These are phyloP conservation scores for Drosophila ironensis DNA, from an alignment of 1,140 invertebrate genomes.

Conservation along the genomic window DNA sequence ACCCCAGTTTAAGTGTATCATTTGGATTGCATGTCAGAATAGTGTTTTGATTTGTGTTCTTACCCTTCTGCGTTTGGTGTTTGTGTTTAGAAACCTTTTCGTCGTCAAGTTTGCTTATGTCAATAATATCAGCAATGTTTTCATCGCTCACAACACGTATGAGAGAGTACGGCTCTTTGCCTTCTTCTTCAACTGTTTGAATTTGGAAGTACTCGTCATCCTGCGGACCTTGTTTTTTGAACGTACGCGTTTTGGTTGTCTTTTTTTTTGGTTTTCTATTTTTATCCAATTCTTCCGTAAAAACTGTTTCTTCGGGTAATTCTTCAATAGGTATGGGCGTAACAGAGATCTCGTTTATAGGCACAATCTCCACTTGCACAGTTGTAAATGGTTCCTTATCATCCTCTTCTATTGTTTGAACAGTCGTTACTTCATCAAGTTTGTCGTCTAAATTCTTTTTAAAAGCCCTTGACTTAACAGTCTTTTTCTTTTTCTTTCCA, in stretches of 20 bases:
- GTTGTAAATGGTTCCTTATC: conserved; percentile 63
- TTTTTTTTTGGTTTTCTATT: conserved; percentile 79
- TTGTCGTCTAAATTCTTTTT: conserved; percentile 63
- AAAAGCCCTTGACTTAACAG: conserved; percentile 64
- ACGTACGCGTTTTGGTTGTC: conserved; percentile 74
- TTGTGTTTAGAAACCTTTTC: conserved; percentile 75
- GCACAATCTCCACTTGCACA: conserved; percentile 58
- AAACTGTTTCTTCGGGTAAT: conserved; percentile 81
- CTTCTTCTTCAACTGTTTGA: conserved; percentile 82
- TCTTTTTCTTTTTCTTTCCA: conserved; percentile 73
- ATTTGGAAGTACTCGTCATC: conserved; percentile 81
- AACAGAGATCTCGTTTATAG: conserved; percentile 43
- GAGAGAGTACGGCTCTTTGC: conserved; percentile 76
- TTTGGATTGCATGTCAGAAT: conserved; percentile 44
- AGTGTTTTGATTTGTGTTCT: conserved; percentile 72
- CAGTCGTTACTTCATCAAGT: conserved; percentile 75
- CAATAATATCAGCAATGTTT: conserved; percentile 78
- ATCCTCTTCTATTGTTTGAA: conserved; percentile 79
- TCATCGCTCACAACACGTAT: conserved; percentile 79
- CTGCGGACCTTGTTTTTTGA: conserved; percentile 71
- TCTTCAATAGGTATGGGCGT: conserved; percentile 65
- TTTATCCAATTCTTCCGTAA: conserved; percentile 76
- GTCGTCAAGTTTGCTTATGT: conserved; percentile 75
- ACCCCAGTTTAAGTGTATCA: conserved; percentile 38
- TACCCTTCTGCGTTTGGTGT: conserved; percentile 78